Percentiles rank a stretch among this genome's conserved stretches.
phyloP scores from a whole-genome alignment of 2,797 vertebrate genomes.

The Bufotes viridis region DNA sequence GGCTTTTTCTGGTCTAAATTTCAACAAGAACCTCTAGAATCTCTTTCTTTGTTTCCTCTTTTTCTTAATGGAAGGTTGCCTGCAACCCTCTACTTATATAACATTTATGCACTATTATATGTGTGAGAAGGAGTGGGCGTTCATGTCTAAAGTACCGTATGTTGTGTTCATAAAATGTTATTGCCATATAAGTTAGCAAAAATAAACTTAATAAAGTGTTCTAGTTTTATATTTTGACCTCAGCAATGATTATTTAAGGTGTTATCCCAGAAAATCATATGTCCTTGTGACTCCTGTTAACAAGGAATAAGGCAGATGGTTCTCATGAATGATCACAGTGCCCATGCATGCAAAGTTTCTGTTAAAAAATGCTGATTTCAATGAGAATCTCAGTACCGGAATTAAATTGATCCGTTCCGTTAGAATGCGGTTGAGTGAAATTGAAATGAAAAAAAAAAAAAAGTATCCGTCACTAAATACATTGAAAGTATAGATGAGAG shows the following conservation, averaged over 20 bases:
- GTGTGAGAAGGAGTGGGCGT: background rate
- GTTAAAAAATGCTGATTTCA: no score
- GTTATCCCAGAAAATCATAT: background rate
- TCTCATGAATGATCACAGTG: no score
- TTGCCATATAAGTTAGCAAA: background rate
- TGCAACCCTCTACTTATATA: background rate
- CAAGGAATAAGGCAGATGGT: no score
- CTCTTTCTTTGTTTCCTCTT: background rate
- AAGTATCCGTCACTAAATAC: no score
- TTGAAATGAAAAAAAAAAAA: no score
- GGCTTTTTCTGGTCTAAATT: constrained; percentile 2
- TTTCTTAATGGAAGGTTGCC: background rate
- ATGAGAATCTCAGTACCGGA: no score
- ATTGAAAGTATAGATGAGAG: no score
- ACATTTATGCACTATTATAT: background rate
- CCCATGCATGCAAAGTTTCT: no score
- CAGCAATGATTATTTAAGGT: background rate
- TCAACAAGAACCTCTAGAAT: background rate
- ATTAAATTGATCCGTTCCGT: no score
- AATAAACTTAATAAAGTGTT: background rate
- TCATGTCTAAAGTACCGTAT: background rate
- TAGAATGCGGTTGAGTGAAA: no score
- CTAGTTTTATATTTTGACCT: background rate
- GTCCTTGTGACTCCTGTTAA: background rate
- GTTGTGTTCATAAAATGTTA: background rate